These are phyloP conservation scores for Benthosema pterotum DNA, from an alignment of 2,797 vertebrate species.

Conservation along the genomic window DNA sequence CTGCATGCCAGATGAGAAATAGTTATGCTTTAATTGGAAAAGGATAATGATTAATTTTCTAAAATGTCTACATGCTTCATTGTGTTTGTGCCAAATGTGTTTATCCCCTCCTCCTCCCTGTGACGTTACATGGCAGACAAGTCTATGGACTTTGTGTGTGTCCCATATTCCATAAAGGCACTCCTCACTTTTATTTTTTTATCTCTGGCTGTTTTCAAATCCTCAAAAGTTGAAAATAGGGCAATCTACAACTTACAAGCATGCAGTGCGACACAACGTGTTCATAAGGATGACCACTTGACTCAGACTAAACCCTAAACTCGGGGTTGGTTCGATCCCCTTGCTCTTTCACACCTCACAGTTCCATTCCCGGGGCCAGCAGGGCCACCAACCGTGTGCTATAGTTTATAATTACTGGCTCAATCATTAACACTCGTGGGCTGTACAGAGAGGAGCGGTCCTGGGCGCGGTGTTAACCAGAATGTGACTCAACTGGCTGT, in stretches of 20 bases:
- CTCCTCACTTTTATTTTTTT: no score
- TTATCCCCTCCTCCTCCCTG: no score
- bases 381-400: constrained; percentile 20
- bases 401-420: constrained; percentile 60
- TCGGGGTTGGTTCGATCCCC: constrained; percentile 13
- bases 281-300: not conserved
- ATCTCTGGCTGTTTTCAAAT: no score
- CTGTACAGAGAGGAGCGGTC: constrained; percentile 29
- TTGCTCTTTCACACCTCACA: constrained; percentile 33
- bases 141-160: no score
- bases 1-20: not conserved
- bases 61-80: no score
- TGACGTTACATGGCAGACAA: no score
- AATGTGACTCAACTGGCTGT: constrained; percentile 38
- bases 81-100: no score
- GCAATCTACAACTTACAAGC: no score
- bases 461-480: constrained; percentile 38
- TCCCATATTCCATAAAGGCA: no score
- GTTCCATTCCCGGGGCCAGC: constrained; percentile 27
- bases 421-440: constrained; percentile 54
- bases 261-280: no score
- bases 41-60: not conserved
- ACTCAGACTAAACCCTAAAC: not conserved
- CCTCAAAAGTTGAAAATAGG: no score
- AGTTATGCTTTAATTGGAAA: constrained; percentile 6